Percentiles rank a stretch among this genome's conserved stretches.
phyloP scores from a whole-genome alignment of 2,797 vertebrate genomes.

The Moxostoma hubbsi region DNA sequence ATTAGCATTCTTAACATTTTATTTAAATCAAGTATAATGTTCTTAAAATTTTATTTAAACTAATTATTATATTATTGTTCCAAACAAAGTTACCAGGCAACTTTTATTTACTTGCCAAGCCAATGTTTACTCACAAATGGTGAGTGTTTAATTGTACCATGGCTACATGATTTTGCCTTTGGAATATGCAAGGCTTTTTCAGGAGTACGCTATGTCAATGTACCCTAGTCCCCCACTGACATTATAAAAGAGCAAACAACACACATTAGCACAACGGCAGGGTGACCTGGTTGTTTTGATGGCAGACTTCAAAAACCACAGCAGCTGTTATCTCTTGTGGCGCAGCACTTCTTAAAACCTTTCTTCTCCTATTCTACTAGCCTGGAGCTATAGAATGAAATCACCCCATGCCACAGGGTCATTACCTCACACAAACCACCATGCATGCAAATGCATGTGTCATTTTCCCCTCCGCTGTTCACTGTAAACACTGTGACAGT shows the following conservation, averaged over 20 bases:
- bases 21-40: too few relatives aligned
- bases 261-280: not conserved
- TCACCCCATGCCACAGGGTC: not conserved
- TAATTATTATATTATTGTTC: too few relatives aligned
- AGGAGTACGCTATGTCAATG: not conserved
- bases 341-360: not conserved
- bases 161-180: not conserved
- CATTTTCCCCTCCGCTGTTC: not conserved
- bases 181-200: not conserved
- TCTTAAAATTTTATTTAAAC: too few relatives aligned
- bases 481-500: not conserved
- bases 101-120: too few relatives aligned
- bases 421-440: not conserved
- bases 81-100: too few relatives aligned
- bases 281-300: not conserved
- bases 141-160: too few relatives aligned
- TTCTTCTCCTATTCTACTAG: not conserved
- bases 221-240: not conserved
- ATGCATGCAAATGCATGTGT: not conserved
- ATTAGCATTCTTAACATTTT: too few relatives aligned
- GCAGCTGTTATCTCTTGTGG: conserved; percentile 4
- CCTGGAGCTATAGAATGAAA: not conserved
- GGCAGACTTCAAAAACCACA: conserved; percentile 1
- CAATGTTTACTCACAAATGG: too few relatives aligned
- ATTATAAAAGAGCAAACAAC: not conserved